phyloP scores from a whole-genome alignment of 2,113 vertebrate genomes.

The Pseudopipra pipra region DNA sequence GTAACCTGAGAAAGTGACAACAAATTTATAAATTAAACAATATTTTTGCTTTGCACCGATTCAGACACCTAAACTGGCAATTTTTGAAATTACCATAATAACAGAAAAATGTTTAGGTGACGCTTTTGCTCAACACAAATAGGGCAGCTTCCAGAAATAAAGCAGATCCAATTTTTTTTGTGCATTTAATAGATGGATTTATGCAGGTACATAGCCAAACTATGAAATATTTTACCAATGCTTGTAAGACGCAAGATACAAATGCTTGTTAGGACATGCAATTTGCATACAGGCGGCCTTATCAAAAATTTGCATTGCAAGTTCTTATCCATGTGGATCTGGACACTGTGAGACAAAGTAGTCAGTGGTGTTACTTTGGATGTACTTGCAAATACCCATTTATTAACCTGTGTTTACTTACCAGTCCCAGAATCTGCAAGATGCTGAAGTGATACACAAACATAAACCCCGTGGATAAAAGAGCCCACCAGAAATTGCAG shows the following conservation, averaged over 20 bases:
- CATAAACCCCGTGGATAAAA: constrained; percentile 91
- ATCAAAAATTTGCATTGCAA: background rate
- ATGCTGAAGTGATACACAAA: constrained; percentile 96
- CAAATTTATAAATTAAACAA: background rate
- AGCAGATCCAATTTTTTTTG: background rate
- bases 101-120: background rate
- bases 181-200: constrained; percentile 9
- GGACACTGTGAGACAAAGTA: background rate
- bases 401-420: constrained; percentile 73
- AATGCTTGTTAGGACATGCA: background rate
- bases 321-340: background rate
- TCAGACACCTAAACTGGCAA: background rate
- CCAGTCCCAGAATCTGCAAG: constrained; percentile 93
- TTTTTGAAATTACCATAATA: background rate
- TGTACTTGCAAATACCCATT: background rate
- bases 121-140: background rate
- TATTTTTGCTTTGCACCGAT: background rate
- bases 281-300: background rate
- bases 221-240: background rate
- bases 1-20: constrained; percentile 79
- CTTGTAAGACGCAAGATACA: background rate
- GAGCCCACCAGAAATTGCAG: constrained; percentile 93
- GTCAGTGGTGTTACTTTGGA: background rate
- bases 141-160: background rate
- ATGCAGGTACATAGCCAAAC: background rate